Evolutionary conservation across 2,888 invertebrate genomes (phyloP).

Genomic region (Eumacrocentrus americanus): DNA sequence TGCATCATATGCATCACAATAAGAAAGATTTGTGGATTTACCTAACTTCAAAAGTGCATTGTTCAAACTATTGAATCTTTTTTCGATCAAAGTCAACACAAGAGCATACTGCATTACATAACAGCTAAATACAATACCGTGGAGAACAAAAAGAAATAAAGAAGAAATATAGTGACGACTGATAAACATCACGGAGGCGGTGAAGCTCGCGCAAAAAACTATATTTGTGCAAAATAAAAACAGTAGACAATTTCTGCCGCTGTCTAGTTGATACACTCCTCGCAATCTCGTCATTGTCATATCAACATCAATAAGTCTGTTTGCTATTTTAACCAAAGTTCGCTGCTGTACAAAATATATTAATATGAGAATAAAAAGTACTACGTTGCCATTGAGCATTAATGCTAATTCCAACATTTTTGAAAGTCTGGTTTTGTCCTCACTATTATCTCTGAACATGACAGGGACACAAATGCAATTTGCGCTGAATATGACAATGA

Average conservation of each 20-base stretch:
- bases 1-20: conserved; percentile 3
- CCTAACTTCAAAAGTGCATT: conserved; percentile 10
- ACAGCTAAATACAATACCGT: conserved; percentile 11
- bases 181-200: not conserved
- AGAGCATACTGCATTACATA: conserved; percentile 27
- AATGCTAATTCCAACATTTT: conserved; percentile 25
- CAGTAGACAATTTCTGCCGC: not conserved
- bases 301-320: conserved; percentile 21
- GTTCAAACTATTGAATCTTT: conserved; percentile 20
- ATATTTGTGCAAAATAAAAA: not conserved
- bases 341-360: conserved; percentile 29
- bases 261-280: not conserved
- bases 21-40: not conserved
- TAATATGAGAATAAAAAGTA: conserved; percentile 22
- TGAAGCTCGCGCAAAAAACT: not conserved
- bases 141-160: too few relatives aligned
- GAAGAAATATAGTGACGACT: too few relatives aligned
- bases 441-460: not conserved
- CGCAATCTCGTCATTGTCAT: conserved; percentile 2
- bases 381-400: conserved; percentile 5
- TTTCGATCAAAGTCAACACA: conserved; percentile 20
- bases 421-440: conserved; percentile 19
- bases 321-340: conserved; percentile 25
- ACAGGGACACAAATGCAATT: conserved; percentile 18
- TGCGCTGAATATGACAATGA: conserved; percentile 6